phyloP scores from a whole-genome alignment of 2,113 vertebrate genomes.

The Triplophysa tibetana region DNA sequence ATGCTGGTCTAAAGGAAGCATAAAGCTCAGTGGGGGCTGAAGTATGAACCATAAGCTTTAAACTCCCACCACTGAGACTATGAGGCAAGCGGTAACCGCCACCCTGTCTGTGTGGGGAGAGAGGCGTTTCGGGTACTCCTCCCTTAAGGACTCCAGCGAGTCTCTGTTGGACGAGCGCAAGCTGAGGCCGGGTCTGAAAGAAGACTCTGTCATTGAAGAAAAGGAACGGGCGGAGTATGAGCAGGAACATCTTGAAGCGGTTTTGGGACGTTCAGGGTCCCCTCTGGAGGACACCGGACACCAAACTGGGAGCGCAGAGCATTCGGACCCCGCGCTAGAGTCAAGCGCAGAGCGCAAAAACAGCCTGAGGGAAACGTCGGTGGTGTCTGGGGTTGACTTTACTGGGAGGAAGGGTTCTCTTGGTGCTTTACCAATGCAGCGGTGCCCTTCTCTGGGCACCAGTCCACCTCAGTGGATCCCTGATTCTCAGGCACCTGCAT shows the following conservation, averaged over 20 bases:
- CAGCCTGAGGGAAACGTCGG: slow-evolving; percentile 51
- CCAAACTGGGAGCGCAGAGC: not conserved
- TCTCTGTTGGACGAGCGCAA: slow-evolving; percentile 49
- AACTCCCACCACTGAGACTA: slow-evolving; percentile 38
- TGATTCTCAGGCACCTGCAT: slow-evolving; percentile 93
- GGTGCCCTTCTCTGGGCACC: slow-evolving; percentile 84
- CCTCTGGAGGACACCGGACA: slow-evolving; percentile 75
- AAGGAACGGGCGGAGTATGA: slow-evolving; percentile 95
- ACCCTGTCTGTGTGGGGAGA: slow-evolving; percentile 71
- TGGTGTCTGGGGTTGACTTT: slow-evolving; percentile 73
- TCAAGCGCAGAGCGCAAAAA: slow-evolving; percentile 62
- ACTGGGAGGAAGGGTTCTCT: slow-evolving; percentile 69
- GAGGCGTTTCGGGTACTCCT: slow-evolving; percentile 66
- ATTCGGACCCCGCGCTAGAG: slow-evolving; percentile 8
- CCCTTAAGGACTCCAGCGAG: slow-evolving; percentile 68
- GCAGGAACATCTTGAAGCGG: slow-evolving; percentile 80
- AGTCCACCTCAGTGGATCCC: slow-evolving; percentile 95
- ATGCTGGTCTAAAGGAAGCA: slow-evolving; percentile 20
- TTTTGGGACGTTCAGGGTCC: slow-evolving; percentile 50
- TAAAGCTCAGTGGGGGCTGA: slow-evolving; percentile 61
- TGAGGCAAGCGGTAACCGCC: slow-evolving; percentile 69
- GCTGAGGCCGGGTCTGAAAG: slow-evolving; percentile 81
- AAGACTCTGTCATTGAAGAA: slow-evolving; percentile 96
- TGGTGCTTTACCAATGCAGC: slow-evolving; percentile 81
- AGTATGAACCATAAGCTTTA: slow-evolving; percentile 52